These are phyloP conservation scores for Eulemur mongoz DNA, from an alignment of 2,797 vertebrate genomes.

Conservation along the genomic window DNA sequence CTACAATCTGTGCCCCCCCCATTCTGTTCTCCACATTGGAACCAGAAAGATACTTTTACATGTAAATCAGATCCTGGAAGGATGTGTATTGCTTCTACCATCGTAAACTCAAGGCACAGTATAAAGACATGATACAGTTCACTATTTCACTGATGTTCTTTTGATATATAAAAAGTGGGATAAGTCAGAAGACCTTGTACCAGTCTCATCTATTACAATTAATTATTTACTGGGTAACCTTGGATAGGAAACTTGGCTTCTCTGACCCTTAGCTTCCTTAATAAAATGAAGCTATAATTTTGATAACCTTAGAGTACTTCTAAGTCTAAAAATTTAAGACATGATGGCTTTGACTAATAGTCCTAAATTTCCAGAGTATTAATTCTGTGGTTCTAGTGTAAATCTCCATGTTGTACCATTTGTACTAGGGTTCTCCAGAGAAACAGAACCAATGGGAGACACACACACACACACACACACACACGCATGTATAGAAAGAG, in stretches of 20 bases:
- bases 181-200: background rate
- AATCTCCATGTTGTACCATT: background rate
- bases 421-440: background rate
- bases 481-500: background rate
- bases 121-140: background rate
- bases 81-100: background rate
- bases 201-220: background rate
- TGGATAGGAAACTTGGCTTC: background rate
- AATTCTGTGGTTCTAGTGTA: background rate
- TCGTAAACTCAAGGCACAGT: background rate
- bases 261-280: background rate
- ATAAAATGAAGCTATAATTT: background rate
- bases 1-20: background rate
- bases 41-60: slow-evolving; percentile 18
- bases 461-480: too few species aligned
- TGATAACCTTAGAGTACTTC: background rate
- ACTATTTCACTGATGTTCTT: background rate
- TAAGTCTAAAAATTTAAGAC: background rate
- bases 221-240: background rate
- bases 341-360: background rate
- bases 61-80: background rate
- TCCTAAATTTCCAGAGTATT: background rate
- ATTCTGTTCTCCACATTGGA: background rate
- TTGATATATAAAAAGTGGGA: background rate
- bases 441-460: background rate